Evolutionary conservation across 2,888 invertebrate genomes (phyloP).

Genomic region (Slavum lentiscoides): DNA sequence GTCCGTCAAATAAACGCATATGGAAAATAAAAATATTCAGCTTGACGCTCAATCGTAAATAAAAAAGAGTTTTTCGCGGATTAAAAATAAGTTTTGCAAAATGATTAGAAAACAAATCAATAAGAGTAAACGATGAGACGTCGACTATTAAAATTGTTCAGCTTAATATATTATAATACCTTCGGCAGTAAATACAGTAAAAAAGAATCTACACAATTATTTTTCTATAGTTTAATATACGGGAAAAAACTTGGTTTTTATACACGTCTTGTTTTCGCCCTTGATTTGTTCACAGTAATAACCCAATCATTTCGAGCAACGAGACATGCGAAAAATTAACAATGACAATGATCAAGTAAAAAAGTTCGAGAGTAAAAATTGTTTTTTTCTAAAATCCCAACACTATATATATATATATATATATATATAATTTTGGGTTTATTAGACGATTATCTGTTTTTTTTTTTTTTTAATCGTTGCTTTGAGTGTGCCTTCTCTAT

Average conservation of each 20-base stretch:
- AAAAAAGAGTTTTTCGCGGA: too few relatives aligned
- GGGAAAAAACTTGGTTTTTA: neutral
- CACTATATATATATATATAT: neutral
- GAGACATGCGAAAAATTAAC: neutral
- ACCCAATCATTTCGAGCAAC: neutral
- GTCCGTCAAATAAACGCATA: too few relatives aligned
- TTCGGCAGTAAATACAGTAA: neutral
- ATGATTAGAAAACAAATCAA: too few relatives aligned
- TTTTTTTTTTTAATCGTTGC: neutral
- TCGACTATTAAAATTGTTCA: too few relatives aligned
- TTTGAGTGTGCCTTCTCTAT: neutral
- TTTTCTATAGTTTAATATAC: neutral
- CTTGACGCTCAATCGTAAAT: too few relatives aligned
- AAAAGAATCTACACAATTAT: neutral
- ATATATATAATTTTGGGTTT: conserved; percentile 4
- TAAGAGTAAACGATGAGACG: too few relatives aligned
- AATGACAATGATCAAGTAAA: neutral
- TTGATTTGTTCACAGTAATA: neutral
- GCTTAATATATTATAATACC: neutral
- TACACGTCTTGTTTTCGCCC: conserved; percentile 1
- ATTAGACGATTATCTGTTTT: neutral
- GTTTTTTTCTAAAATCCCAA: neutral
- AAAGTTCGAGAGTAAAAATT: conserved; percentile 1
- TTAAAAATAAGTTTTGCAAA: too few relatives aligned
- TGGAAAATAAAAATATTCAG: too few relatives aligned